Evolutionary conservation across 2,113 vertebrate species (phyloP).

Genomic region (Thalassoma bifasciatum): DNA sequence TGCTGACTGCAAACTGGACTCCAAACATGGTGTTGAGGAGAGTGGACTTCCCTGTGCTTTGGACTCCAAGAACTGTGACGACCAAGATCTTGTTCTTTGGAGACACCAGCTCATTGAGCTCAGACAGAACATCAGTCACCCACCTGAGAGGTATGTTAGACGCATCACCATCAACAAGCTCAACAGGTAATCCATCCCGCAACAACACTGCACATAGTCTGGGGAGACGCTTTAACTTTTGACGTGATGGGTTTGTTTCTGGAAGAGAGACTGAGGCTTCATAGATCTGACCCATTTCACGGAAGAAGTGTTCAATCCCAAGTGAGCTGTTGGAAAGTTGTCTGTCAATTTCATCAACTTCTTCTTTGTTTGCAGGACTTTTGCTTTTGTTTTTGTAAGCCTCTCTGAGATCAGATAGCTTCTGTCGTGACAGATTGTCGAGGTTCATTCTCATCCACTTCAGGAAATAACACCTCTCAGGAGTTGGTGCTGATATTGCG

Average conservation of each 20-base stretch:
- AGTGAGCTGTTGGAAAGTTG: constrained; percentile 79
- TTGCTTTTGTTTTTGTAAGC: constrained; percentile 65
- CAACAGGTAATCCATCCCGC: constrained; percentile 83
- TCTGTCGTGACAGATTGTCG: no score
- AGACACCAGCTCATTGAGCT: constrained; percentile 67
- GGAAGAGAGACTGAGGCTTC: constrained; percentile 76
- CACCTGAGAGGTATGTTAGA: constrained; percentile 84
- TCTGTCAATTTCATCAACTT: constrained; percentile 65
- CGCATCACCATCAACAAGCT: no score
- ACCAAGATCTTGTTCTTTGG: constrained; percentile 78
- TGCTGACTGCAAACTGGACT: no score
- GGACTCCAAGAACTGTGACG: no score
- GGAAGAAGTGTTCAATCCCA: no score
- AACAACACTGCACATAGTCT: constrained; percentile 77
- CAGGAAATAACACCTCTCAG: constrained; percentile 71
- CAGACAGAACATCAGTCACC: constrained; percentile 80
- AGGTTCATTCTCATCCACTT: no score
- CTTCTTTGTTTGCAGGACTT: constrained; percentile 56
- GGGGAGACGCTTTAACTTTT: constrained; percentile 69
- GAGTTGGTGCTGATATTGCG: constrained; percentile 47
- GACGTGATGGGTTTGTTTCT: neutral
- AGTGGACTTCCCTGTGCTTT: no score
- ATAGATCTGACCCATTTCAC: no score
- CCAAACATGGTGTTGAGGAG: no score
- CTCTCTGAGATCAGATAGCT: constrained; percentile 48